Base-by-base conservation (phyloP, 2,888 invertebrate species). In the Philopedon plagiatum region DNA sequence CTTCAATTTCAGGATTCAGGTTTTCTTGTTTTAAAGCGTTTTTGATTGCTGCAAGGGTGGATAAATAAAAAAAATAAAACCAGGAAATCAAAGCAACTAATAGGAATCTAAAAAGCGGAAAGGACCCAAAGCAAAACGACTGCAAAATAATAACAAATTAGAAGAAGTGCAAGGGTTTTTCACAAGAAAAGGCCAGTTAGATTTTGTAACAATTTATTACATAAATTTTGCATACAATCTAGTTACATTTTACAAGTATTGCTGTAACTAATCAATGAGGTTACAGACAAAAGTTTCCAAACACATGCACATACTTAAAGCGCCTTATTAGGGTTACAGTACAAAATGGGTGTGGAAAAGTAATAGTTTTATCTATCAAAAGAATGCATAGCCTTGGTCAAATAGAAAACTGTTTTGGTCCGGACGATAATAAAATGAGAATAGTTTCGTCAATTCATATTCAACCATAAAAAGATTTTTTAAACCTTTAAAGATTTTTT, bases 1-100 rank as follows among this genome's bases (percentile, higher is more conserved):
- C 96, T 84, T 96, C 96, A 76, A 97, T 94, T 86, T 96, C 96
- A 0, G 96, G 96, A 83, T 95, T 94, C 21, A 96, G 88, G 84
- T 95, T 96, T 81, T 96, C 95, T 85, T 95, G 94, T 85, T 94
- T 94, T 73, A 97, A 86, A n/a, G 96, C 96, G 84, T 94, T 95
- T 85, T 94, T 93, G 79, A 97, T 96, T 11, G 96, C 96, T 96
- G 88, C 65, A 63, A 66, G 21, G 41, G 21, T 29, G 62, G 21
- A 67, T 46, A 67, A 58, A 60, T 23, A 58, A 57, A 58, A 61
- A 26, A 66, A 61, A 66, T 37, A 46, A 68, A 51, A 62, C 13
- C 63, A 54, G 60, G 61, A 41, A 61, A 73, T 18, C 21, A 68
- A 58, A 73, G 39, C 64, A 54, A 64, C 37, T 54, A 75, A 77